These are phyloP conservation scores for Bombycilla garrulus DNA, from an alignment of 2,113 vertebrate species.

Conservation along the genomic window DNA sequence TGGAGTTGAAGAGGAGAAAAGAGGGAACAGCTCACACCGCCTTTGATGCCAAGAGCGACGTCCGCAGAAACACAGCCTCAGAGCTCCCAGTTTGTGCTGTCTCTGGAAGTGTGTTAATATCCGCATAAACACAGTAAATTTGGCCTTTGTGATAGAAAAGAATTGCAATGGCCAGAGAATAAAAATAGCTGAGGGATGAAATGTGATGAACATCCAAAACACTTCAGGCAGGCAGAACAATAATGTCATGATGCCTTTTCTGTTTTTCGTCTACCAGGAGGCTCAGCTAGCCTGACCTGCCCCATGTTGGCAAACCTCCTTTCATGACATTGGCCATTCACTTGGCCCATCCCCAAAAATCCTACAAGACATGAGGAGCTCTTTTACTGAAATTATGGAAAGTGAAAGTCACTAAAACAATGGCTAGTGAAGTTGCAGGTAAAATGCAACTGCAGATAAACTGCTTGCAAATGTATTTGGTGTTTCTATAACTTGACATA, in stretches of 20 bases:
- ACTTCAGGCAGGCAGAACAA: neutral
- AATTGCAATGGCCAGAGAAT: neutral
- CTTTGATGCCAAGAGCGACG: slow-evolving; percentile 23
- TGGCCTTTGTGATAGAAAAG: neutral
- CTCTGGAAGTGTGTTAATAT: neutral
- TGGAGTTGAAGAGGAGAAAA: slow-evolving; percentile 46
- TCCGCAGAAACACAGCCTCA: neutral
- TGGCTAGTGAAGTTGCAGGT: neutral
- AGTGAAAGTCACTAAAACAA: neutral
- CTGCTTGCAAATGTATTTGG: neutral
- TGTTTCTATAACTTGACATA: neutral
- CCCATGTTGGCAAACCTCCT: neutral
- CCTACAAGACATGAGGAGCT: neutral
- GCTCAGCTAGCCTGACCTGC: neutral
- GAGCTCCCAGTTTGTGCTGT: slow-evolving; percentile 19
- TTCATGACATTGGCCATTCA: neutral
- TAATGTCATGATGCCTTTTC: neutral
- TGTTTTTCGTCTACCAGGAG: neutral
- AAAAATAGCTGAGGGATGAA: neutral
- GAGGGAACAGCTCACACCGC: neutral
- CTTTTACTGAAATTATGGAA: neutral
- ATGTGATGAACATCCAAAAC: neutral
- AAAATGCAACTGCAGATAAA: slow-evolving; percentile 2
- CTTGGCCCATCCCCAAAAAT: neutral
- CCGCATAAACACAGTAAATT: slow-evolving; percentile 1